Base-by-base conservation (phyloP, 2,113 vertebrate species). In the Mustela nigripes region DNA sequence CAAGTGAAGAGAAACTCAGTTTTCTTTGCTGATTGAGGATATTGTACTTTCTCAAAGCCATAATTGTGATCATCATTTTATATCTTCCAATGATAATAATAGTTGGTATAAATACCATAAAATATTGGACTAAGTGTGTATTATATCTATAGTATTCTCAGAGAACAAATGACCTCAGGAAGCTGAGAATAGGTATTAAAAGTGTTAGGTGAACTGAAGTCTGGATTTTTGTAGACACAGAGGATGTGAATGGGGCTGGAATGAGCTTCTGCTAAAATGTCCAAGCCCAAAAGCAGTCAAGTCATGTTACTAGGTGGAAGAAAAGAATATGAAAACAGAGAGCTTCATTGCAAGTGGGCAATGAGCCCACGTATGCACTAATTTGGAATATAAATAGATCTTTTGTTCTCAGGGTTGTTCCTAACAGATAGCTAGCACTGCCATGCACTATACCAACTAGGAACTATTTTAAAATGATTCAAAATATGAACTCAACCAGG, bases 51-150 rank as follows among this genome's bases (percentile, higher is more conserved):
- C 60, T 93, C 7, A 1, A 94, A 65, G n/a, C 11, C 39, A 28
- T 83, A 89, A 91, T 50, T 89, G 78, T 79, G 60, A 84, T 80
- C 8, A 48, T n/a, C 48, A 78, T 56, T 93, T 97, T 71, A 94
- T 11, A 81, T 89, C 83, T 95, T 63, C n/a, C 78, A 91, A 71
- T 58, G 21, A 78, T 90, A 50, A 58, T 79, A 93, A 63, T 4
- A 28, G 15, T 69, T 90, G 6, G 5, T 33, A 14, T 76, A 93
- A 93, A 65, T 39, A 93, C 7, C 91, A 67, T 33, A 82, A 28
- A 33, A 89, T 18, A 81, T 50, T 69, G 58, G 31, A 2, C 16
- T 80, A 78, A 92, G 78, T 88, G 18, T 42, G n/a, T 76, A 56
- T 76, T 71, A 24, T 48, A 12, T 76, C 26, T 69, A 22, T 31